A percentile compares a stretch with the other conserved stretches of the same genome.
These are phyloP conservation scores for Neodon shergylaensis DNA, from an alignment of 2,113 vertebrate species.

Conservation along the genomic window DNA sequence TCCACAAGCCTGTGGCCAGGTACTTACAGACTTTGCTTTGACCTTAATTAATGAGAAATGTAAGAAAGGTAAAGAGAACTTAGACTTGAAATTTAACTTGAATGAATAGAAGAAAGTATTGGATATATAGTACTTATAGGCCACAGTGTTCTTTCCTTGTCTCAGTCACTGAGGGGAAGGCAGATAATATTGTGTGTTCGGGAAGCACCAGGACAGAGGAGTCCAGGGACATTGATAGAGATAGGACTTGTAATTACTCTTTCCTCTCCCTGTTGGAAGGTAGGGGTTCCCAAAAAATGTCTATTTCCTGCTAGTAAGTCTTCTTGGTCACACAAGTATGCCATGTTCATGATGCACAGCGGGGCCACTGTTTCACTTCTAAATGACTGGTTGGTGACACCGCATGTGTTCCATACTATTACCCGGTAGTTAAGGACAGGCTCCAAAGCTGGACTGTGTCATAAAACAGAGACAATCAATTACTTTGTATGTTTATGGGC, in stretches of 20 bases:
- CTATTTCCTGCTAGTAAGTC: neutral
- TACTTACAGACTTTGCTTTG: conserved; percentile 44
- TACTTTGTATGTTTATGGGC: neutral
- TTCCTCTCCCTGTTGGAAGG: neutral
- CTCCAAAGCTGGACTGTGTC: neutral
- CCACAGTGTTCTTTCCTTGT: neutral
- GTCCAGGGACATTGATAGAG: neutral
- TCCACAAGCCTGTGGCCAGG: conserved; percentile 42
- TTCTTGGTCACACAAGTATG: neutral
- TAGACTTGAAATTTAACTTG: conserved; percentile 35
- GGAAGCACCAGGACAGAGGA: neutral
- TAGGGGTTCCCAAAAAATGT: neutral
- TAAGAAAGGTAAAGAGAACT: conserved; percentile 34
- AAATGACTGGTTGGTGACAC: neutral
- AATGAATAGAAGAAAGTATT: conserved; percentile 44
- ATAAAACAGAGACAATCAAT: neutral
- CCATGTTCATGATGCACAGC: neutral
- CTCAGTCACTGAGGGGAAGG: neutral
- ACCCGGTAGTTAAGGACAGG: neutral
- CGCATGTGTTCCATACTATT: neutral
- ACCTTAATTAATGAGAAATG: conserved; percentile 67
- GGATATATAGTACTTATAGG: neutral
- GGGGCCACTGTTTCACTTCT: neutral
- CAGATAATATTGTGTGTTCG: neutral
- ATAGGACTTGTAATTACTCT: neutral